These are phyloP conservation scores for Drosophila pseudotalamancana DNA, from an alignment of 2,888 invertebrate species.

Conservation along the genomic window DNA sequence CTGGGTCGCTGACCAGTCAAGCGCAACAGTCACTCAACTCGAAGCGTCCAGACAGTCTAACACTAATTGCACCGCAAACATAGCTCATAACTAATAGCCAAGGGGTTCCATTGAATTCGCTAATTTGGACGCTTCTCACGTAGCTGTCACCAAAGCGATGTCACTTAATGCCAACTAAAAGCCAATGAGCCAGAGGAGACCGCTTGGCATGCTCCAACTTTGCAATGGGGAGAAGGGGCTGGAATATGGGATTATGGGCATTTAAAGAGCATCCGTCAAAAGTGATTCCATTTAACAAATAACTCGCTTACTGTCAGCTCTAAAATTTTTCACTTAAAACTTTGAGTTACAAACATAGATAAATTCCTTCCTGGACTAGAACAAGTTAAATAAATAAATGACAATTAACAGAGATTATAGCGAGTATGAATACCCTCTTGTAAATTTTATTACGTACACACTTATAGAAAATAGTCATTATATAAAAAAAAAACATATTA, in stretches of 20 bases:
- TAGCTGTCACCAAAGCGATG: conserved; percentile 19
- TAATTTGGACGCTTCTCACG: conserved; percentile 36
- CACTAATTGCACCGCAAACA: conserved; percentile 58
- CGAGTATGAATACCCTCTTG: too few relatives aligned
- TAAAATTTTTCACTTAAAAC: too few relatives aligned
- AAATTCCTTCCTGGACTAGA: too few relatives aligned
- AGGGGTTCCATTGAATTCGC: conserved; percentile 9
- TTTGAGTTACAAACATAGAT: too few relatives aligned
- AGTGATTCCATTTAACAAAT: background rate
- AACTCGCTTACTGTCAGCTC: background rate
- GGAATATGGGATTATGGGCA: background rate
- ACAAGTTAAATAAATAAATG: too few relatives aligned
- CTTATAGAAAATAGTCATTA: too few relatives aligned
- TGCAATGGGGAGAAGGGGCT: background rate
- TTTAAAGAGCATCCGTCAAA: conserved; percentile 1
- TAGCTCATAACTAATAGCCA: conserved; percentile 37
- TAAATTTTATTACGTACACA: too few relatives aligned
- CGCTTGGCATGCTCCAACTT: background rate
- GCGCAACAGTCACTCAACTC: conserved; percentile 22
- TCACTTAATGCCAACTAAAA: conserved; percentile 17
- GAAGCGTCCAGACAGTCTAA: conserved; percentile 1
- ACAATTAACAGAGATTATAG: too few relatives aligned
- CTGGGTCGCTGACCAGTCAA: conserved; percentile 11
- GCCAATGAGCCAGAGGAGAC: background rate
- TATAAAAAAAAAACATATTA: too few relatives aligned